Evolutionary conservation across 2,113 vertebrate species (phyloP).

Genomic region (Nycticorax nycticorax): DNA sequence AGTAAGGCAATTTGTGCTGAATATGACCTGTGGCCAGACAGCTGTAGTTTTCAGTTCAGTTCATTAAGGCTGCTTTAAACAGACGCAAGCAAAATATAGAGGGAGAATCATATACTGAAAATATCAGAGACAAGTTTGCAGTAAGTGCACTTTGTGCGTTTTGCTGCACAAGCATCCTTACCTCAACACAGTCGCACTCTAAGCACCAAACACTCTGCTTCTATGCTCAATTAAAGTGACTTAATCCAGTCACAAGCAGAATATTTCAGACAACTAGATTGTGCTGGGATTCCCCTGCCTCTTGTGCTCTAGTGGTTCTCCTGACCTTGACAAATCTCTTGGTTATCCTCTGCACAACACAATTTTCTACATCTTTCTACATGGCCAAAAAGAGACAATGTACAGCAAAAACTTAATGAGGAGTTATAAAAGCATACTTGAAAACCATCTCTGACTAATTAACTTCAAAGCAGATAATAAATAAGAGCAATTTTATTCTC

Average conservation of each 20-base stretch:
- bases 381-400: neutral
- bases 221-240: conserved; percentile 11
- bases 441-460: conserved; percentile 19
- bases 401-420: conserved; percentile 29
- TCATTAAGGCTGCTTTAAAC: neutral
- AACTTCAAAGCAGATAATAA: conserved; percentile 2
- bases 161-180: neutral
- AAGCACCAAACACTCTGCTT: neutral
- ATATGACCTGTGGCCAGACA: neutral
- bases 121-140: neutral
- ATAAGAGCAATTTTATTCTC: neutral
- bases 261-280: conserved; percentile 22
- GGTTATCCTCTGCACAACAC: neutral
- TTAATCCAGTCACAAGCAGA: conserved; percentile 17
- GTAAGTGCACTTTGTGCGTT: neutral
- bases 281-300: conserved; percentile 4
- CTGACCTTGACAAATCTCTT: conserved; percentile 41
- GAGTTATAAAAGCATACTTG: conserved; percentile 2
- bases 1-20: neutral
- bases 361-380: conserved; percentile 1
- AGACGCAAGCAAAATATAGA: neutral
- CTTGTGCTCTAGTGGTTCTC: conserved; percentile 10
- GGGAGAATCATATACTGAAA: neutral
- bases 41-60: neutral
- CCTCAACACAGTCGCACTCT: neutral